A percentile compares a stretch with the other conserved stretches of the same genome.
These are phyloP conservation scores for Pelagia noctiluca DNA, from an alignment of 30 jellyfish, hydroid and myxozoan genomes.

Conservation along the genomic window DNA sequence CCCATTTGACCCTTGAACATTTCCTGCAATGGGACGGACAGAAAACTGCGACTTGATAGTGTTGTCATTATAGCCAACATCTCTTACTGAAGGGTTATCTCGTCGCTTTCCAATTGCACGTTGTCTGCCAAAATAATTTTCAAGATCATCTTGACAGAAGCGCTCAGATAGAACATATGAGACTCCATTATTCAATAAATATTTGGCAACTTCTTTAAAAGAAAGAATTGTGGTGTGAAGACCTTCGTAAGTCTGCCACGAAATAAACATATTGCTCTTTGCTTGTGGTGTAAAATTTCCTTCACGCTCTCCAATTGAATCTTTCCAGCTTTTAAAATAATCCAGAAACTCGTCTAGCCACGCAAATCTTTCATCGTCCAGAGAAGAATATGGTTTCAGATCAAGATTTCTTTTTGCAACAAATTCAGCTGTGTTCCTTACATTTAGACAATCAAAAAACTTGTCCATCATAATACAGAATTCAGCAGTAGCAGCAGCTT, in stretches of 20 bases:
- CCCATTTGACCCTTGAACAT: neutral
- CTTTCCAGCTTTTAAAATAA: slow-evolving; percentile 60
- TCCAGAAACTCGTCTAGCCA: slow-evolving; percentile 64
- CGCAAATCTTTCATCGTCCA: slow-evolving; percentile 40
- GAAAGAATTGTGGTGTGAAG: slow-evolving; percentile 49
- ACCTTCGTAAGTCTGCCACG: slow-evolving; percentile 71
- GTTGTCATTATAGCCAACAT: slow-evolving; percentile 61
- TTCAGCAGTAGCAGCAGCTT: slow-evolving; percentile 53
- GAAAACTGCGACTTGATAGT: slow-evolving; percentile 1
- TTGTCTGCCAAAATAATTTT: slow-evolving; percentile 66
- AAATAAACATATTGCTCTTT: slow-evolving; percentile 58
- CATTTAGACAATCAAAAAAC: too few species aligned
- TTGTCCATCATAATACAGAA: slow-evolving; percentile 65
- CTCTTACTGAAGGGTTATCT: slow-evolving; percentile 46
- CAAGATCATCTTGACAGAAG: slow-evolving; percentile 69
- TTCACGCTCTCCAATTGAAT: slow-evolving; percentile 58
- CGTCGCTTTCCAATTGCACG: slow-evolving; percentile 63
- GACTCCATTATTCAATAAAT: slow-evolving; percentile 55
- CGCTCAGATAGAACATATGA: slow-evolving; percentile 52
- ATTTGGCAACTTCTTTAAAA: slow-evolving; percentile 53
- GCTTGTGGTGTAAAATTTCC: slow-evolving; percentile 59
- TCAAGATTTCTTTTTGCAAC: slow-evolving; percentile 26
- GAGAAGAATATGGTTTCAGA: slow-evolving; percentile 38
- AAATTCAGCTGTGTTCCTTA: slow-evolving; percentile 28
- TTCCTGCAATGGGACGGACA: slow-evolving; percentile 34